Percentiles rank a stretch among this genome's conserved stretches.
phyloP scores from a whole-genome alignment of 2,113 vertebrate genomes.

The Eretmochelys imbricata region DNA sequence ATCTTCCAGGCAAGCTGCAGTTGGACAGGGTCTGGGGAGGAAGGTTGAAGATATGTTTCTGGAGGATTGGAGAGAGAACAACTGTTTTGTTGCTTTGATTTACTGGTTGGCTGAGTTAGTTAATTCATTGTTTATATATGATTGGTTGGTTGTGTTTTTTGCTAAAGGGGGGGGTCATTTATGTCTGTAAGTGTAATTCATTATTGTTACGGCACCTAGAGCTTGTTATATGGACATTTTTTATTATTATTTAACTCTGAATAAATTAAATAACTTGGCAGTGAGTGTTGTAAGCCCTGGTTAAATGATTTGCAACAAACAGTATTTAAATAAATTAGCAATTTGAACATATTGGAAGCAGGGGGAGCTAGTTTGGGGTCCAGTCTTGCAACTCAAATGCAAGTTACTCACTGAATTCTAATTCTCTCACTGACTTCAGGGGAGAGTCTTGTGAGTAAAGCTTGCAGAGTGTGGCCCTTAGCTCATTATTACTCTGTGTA shows the following conservation, averaged over 20 bases:
- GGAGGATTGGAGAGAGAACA: not conserved
- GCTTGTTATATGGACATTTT: not conserved
- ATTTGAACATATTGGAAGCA: not conserved
- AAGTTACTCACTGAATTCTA: not conserved
- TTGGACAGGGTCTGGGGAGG: not conserved
- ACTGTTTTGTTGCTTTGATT: not conserved
- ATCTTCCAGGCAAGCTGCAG: not conserved
- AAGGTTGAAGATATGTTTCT: not conserved
- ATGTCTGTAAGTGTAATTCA: conserved; percentile 40
- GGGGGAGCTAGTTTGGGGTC: not conserved
- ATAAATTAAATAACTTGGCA: conserved; percentile 4
- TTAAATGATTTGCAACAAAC: conserved; percentile 28
- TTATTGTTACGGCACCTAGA: not conserved
- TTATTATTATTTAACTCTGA: not conserved
- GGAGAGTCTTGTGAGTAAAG: not conserved
- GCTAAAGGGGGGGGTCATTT: not conserved
- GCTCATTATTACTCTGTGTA: fast-evolving
- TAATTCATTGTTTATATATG: not conserved
- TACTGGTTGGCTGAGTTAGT: not conserved
- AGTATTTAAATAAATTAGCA: not conserved
- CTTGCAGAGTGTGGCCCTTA: not conserved
- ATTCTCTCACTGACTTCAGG: not conserved
- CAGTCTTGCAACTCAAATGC: not conserved
- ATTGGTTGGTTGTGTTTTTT: not conserved
- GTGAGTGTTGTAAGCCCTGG: not conserved